Evolutionary conservation across 1,140 invertebrate species (phyloP).

Genomic region (Chrysopa pallens): DNA sequence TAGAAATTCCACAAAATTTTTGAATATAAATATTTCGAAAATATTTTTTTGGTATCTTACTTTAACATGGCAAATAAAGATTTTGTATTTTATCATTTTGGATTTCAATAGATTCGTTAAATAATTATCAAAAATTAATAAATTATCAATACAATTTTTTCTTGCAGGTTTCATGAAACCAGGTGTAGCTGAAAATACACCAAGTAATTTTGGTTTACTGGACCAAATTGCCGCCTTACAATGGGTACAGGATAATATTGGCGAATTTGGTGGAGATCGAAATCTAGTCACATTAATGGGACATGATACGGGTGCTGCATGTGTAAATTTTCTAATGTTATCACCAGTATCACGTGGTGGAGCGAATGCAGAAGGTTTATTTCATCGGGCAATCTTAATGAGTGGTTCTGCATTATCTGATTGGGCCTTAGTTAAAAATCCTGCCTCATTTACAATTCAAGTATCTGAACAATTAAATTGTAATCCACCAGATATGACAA

Average conservation of each 20-base stretch:
- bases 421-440: constrained; percentile 72
- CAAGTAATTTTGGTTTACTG: constrained; percentile 73
- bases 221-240: constrained; percentile 76
- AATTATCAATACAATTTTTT: too few relatives aligned
- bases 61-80: too few relatives aligned
- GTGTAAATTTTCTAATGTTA: constrained; percentile 74
- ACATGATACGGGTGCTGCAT: constrained; percentile 84
- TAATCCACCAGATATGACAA: constrained; percentile 31
- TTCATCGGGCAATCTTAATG: constrained; percentile 85
- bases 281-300: constrained; percentile 75
- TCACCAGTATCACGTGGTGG: constrained; percentile 35
- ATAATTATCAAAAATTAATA: too few relatives aligned
- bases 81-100: too few relatives aligned
- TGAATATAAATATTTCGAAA: too few relatives aligned
- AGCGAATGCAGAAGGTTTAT: constrained; percentile 42
- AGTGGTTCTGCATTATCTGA: constrained; percentile 81
- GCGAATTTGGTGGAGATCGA: constrained; percentile 71
- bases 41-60: too few relatives aligned
- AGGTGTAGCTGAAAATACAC: constrained; percentile 44
- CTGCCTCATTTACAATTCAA: constrained; percentile 58
- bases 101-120: too few relatives aligned
- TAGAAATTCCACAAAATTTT: too few relatives aligned
- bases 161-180: constrained; percentile 60
- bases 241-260: constrained; percentile 76
- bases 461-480: constrained; percentile 68